phyloP scores from a whole-genome alignment of 2,797 vertebrate species.

The Adelosebastes latens region DNA sequence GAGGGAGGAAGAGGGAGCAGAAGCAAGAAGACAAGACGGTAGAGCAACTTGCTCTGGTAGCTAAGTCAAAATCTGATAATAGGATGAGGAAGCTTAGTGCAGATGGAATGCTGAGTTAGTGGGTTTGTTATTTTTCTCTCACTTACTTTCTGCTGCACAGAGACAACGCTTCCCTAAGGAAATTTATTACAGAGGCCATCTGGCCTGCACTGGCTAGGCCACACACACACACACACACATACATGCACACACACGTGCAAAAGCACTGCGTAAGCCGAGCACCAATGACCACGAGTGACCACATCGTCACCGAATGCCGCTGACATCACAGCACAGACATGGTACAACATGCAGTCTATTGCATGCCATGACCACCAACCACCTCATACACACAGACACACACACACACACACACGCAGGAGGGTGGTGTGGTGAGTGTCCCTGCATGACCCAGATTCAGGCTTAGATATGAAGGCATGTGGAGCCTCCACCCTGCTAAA shows the following conservation, averaged over 20 bases:
- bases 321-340: conserved; percentile 15
- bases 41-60: conserved; percentile 9
- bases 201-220: conserved; percentile 35
- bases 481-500: conserved; percentile 23
- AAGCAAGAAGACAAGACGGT: neutral
- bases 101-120: conserved; percentile 45
- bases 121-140: conserved; percentile 31
- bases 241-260: conserved; percentile 8
- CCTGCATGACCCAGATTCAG: conserved; percentile 54
- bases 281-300: conserved; percentile 8
- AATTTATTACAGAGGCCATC: conserved; percentile 70
- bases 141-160: conserved; percentile 24
- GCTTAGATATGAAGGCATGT: conserved; percentile 36
- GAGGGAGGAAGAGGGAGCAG: neutral
- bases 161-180: conserved; percentile 58
- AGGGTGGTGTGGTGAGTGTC: neutral
- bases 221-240: conserved; percentile 10
- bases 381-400: neutral
- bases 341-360: neutral
- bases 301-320: conserved; percentile 9
- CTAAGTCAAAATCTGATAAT: conserved; percentile 60
- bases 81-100: conserved; percentile 62
- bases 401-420: conserved; percentile 6
- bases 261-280: conserved; percentile 1
- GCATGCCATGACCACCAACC: neutral